Evolutionary conservation across 2,888 invertebrate species (phyloP).

Genomic region (Drosophila histrio): DNA sequence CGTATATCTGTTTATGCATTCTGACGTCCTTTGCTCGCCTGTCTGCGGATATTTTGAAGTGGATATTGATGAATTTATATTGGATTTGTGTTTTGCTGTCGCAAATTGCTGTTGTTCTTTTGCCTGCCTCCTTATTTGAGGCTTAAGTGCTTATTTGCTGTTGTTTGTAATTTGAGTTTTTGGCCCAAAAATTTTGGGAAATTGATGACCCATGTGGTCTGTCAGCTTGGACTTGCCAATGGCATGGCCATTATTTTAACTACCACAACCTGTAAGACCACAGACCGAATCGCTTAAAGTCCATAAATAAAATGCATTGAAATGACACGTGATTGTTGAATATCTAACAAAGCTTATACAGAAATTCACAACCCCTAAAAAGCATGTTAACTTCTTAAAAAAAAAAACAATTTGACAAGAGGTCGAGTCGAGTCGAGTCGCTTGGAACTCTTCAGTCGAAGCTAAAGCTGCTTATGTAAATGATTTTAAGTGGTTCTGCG

Average conservation of each 20-base stretch:
- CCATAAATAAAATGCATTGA: slow-evolving; percentile 15
- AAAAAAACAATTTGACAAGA: neutral
- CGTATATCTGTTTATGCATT: slow-evolving; percentile 8
- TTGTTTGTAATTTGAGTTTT: slow-evolving; percentile 57
- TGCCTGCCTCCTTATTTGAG: slow-evolving; percentile 37
- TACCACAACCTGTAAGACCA: slow-evolving; percentile 3
- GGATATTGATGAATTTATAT: slow-evolving; percentile 75
- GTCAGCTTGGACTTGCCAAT: slow-evolving; percentile 42
- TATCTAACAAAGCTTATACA: slow-evolving; percentile 9
- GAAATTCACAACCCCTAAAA: slow-evolving; percentile 18
- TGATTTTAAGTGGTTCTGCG: slow-evolving; percentile 52
- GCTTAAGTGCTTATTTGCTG: slow-evolving; percentile 69
- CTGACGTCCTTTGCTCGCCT: slow-evolving; percentile 20
- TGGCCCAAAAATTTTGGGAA: slow-evolving; percentile 30
- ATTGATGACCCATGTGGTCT: slow-evolving; percentile 75
- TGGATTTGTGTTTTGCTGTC: slow-evolving; percentile 57
- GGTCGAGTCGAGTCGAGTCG: slow-evolving; percentile 2
- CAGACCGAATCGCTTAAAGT: neutral
- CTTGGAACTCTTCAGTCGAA: slow-evolving; percentile 27
- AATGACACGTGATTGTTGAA: slow-evolving; percentile 38
- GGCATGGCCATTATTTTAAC: slow-evolving; percentile 3
- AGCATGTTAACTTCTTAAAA: slow-evolving; percentile 20
- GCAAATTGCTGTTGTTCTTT: slow-evolving; percentile 43
- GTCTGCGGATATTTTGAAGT: slow-evolving; percentile 62
- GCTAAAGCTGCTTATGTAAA: slow-evolving; percentile 71